Evolutionary conservation across 2,113 vertebrate genomes (phyloP), one percentile per base, ranked within the genome.

Genomic region (Oncorhynchus mykiss): DNA sequence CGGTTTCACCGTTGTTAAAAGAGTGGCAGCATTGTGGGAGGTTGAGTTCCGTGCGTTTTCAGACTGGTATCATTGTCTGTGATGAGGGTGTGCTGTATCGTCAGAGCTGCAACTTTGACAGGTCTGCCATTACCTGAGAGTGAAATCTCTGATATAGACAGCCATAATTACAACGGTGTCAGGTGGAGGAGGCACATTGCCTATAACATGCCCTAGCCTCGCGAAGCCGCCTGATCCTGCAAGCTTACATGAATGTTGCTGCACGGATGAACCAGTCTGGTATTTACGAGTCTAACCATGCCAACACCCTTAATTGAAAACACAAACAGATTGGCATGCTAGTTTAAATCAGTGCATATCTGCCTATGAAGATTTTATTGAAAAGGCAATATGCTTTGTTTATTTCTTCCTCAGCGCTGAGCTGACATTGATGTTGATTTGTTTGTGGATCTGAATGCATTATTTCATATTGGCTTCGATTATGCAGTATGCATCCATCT

Each of bases 121-220:
- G 77, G 39, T 74, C 81, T 82, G 84, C 81, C 84, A 86, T 92
- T 90, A 88, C 75, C 72, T 76, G 71, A 77, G 80, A 85, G 60
- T 81, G 81, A 92, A 89, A 68, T 81, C 74, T 85, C 78, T 82
- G 85, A 88, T 70, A 54, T 54, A 71, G 78, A 79, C 75, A 84
- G 77, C 81, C 80, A 75, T 91, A 90, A 92, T 93, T 92, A 92
- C 84, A 82, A 77, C 78, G 62, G 84, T 89, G 89, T 88, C 83
- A 78, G 75, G 51, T 74, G 73, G 71, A 6, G 69, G 78, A 67
- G 75, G 65, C 59, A 74, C 54, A 62, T 75, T 62, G 80, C 69
- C 65, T 81, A 51, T 45, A 72, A 75, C 74, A 72, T 49, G 57
- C 70, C 70, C 31, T 45, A 11, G 39, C 39, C 39, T 45, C 2